Evolutionary conservation across 2,888 invertebrate species (phyloP), one percentile per base, ranked within the genome.

Genomic region (Aleiodes alternator): DNA sequence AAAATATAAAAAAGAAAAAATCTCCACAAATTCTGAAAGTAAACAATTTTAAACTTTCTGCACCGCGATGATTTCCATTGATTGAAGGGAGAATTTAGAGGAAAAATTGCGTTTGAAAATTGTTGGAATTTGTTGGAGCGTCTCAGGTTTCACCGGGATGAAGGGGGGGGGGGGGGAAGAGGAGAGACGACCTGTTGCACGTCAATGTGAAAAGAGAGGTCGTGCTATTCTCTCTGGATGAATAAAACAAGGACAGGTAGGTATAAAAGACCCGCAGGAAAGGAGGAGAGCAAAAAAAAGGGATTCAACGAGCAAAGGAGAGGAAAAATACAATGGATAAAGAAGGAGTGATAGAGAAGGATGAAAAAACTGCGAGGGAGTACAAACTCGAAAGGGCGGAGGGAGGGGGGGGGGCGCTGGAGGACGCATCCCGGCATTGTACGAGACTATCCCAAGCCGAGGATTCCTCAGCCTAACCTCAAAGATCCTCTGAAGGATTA

Each of bases 361-460:
- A 69, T 38, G 70, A 48, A 59, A 69, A 68, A 53, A 59, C 14
- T 50, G 68, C 69, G 43, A 73, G 76, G 68, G 78, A 76, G 77
- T 71, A 53, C 29, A 48, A 12, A 34, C 16, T 16, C 48, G 16
- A 23, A 48, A 64, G 48, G 50, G 43, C 38, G 57, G 31, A 14
- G 43, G 23, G 23, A 11, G 43, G 11, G 9, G 43, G 7, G 43
- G 43, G 43, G 43, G 43, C 6, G 43, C 43, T 43, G 43, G 43
- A 53, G 69, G 69, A 48, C 51, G 43, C 69, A 74, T 51, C 69
- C 66, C 69, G 34, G 68, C 57, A 43, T 43, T 43, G 43, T 66
- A 23, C 16, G 51, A 5, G 69, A 51, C 48, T 59, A 31, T 14
- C 59, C 48, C 43, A 61, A 38, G 61, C 61, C 29, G 34, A 61